Evolutionary conservation across 2,797 vertebrate species (phyloP), one percentile per base, ranked within the genome.

Genomic region (Cacajao melanocephalus): DNA sequence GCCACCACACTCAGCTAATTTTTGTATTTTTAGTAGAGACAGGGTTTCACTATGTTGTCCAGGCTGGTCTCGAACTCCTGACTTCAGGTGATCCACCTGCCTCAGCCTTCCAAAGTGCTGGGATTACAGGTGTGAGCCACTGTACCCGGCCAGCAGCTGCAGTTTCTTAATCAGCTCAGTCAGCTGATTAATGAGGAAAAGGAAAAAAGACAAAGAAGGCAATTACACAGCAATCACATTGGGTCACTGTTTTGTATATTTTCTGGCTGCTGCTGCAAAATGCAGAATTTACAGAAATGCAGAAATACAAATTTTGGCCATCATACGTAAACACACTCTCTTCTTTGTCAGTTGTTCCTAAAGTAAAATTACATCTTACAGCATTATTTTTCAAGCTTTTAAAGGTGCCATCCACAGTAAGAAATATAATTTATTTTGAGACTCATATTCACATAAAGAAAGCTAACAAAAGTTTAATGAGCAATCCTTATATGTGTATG

Each of bases 361-460:
- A 95, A 52, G 28, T 57, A 73, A 91, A 83, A 90, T 83, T n/a
- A 20, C n/a, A 73, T 46, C 64, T 76, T 70, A 80, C 1, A 39
- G 52, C 48, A 46, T 88, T 55, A 33, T 78, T 76, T 92, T 55
- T 44, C 52, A 90, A 6, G 28, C 11, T 33, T 91, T 87, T 73
- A 19, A 72, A 92, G 64, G 73, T 86, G 11, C 24, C 33, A 36
- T 64, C 8, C 20, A 10, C 5, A 48, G 4, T 78, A 75, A 90
- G 82, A 93, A 89, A 78, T 86, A 55, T 14, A n/a, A 17, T 78
- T 90, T 55, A 58, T 46, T 93, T 96, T 58, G 57, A 97, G 58
- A 70, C 57, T 61, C 55, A 14, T 44, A 7, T 64, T 46, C 33
- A 78, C 28, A 26, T 41, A 33, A 52, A 92, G 73, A 86, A 78